Conservation (phyloP, 2,797 vertebrate species). For the Sebastes iracundus region DNA sequence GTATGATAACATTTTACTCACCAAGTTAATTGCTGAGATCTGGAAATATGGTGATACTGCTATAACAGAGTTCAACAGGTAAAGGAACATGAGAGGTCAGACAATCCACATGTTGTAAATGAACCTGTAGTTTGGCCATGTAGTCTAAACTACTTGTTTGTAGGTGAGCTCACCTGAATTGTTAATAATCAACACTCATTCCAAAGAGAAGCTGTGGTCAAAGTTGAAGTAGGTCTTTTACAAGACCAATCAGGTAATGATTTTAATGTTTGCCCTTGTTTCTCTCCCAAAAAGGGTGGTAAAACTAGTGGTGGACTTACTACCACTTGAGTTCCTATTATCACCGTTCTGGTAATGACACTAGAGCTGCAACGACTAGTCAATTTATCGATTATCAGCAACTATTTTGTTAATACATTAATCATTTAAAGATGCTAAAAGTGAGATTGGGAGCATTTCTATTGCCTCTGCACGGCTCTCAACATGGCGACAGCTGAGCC, state of each 20-base stretch:
- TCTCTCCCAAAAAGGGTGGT: neutral
- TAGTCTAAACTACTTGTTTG: neutral
- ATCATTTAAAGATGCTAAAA: neutral
- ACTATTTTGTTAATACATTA: neutral
- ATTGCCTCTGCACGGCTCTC: no score
- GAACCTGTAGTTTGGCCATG: neutral
- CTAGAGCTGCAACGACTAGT: neutral
- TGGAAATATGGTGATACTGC: neutral
- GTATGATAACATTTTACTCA: neutral
- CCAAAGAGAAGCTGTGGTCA: neutral
- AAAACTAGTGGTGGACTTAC: neutral
- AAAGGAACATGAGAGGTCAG: neutral
- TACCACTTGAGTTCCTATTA: neutral
- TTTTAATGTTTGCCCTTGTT: neutral
- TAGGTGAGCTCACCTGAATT: neutral
- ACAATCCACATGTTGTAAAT: neutral
- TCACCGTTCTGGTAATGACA: neutral
- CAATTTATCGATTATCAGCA: no score
- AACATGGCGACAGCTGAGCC: no score
- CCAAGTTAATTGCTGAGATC: neutral
- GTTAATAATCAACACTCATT: neutral
- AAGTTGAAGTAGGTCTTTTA: neutral
- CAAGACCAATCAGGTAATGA: neutral
- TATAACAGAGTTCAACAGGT: neutral
- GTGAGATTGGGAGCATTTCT: no score